Conservation (phyloP, 2,888 invertebrate genomes). For the Cantharis nigra region DNA sequence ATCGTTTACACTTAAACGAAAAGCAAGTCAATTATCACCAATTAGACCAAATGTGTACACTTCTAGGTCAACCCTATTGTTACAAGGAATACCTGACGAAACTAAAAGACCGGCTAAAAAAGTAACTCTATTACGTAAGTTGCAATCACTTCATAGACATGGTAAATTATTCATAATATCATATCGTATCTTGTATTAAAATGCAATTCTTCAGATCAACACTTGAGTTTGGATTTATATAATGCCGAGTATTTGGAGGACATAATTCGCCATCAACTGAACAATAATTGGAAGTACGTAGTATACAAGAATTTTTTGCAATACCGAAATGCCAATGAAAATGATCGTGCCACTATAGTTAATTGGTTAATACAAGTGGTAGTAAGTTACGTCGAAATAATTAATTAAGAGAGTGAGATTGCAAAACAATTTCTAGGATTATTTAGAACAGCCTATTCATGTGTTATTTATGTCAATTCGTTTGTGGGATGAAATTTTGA, state of each 20-base stretch:
- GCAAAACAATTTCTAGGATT: slow-evolving; percentile 12
- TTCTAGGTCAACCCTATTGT: neutral
- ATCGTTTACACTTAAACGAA: neutral
- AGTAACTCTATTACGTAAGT: neutral
- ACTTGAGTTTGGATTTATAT: neutral
- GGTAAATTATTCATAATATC: neutral
- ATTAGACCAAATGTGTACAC: slow-evolving; percentile 4
- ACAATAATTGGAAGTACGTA: slow-evolving; percentile 11
- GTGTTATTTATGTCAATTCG: slow-evolving; percentile 11
- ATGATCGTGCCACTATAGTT: slow-evolving; percentile 11
- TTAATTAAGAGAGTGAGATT: neutral
- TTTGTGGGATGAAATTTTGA: slow-evolving; percentile 11
- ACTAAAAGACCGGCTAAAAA: neutral
- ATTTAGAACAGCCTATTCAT: slow-evolving; percentile 5
- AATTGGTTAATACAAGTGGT: slow-evolving; percentile 24
- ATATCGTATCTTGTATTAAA: neutral
- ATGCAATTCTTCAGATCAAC: neutral
- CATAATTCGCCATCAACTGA: slow-evolving; percentile 12
- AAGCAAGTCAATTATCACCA: neutral
- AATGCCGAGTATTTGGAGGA: slow-evolving; percentile 11
- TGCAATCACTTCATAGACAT: neutral
- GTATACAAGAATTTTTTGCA: neutral
- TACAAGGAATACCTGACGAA: slow-evolving; percentile 1
- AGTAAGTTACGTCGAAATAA: neutral
- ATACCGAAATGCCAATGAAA: neutral